Evolutionary conservation across 2,113 vertebrate species (phyloP), one percentile per base, ranked within the genome.

Genomic region (Callopanchax toddi): DNA sequence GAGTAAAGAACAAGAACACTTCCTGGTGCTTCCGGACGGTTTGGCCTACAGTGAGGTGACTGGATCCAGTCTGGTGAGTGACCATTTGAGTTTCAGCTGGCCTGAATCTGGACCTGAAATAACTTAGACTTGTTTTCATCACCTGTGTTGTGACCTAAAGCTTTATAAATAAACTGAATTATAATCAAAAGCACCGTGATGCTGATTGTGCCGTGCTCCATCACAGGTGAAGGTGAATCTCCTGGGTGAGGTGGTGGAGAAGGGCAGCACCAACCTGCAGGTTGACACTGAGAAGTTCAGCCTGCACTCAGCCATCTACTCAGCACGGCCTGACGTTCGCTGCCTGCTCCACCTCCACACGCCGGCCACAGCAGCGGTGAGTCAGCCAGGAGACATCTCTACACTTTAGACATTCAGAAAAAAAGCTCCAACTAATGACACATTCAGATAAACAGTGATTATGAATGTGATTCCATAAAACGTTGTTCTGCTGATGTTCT

Each of bases 1-100:
- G 32, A 98, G 93, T 90, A 99, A 99, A 86, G 97, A 99, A 66
- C 97, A 98, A 82, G 97, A 98, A 60, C 97, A 98, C 48, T 99
- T 99, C 89, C 79, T 99, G 81, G 93, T 98, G 65, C 93, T 95
- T 73, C 96, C 96, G 0, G 90, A 94, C 1, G 97, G 96, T 13
- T 84, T 98, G 65, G 87, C 94, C 0, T 98, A 93, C 78, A 94
- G 91, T 1, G 96, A 98, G 82, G 96, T 95, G 81, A 95, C 96
- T 0, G 96, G 94, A 0, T 95, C 96, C 68, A 96, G 92, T 83
- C 88, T 99, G 93, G 97, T 98, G 80, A 95, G 96, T 56, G 29
- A 51, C 6, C 17, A n/a, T 29, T 9, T 1, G 23, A 5, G 40
- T 6, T 32, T n/a, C n/a, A n/a, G n/a, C n/a, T n/a, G n/a, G n/a